Evolutionary conservation across 2,888 invertebrate genomes (phyloP).

Genomic region (Apocheima hispidaria): DNA sequence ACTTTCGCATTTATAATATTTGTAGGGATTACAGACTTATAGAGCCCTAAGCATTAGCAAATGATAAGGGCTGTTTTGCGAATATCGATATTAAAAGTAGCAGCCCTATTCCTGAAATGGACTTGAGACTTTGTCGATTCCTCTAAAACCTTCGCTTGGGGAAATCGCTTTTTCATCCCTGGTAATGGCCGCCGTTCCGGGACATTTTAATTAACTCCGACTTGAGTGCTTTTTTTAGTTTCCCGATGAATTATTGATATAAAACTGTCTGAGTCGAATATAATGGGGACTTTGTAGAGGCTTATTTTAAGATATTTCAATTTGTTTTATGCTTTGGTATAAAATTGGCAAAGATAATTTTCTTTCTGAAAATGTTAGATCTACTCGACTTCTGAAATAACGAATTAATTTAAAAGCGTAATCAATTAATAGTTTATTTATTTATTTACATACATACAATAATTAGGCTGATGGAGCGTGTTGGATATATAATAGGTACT

Average conservation of each 20-base stretch:
- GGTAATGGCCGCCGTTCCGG: conserved; percentile 76
- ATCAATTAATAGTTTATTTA: too few species aligned
- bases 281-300: conserved; percentile 13
- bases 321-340: background rate
- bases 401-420: too few species aligned
- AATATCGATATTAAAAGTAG: conserved; percentile 12
- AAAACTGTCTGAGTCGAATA: conserved; percentile 30
- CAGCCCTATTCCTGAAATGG: conserved; percentile 66
- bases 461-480: too few species aligned
- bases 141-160: conserved; percentile 76
- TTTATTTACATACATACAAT: too few species aligned
- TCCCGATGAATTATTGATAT: conserved; percentile 71
- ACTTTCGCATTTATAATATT: too few species aligned
- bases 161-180: conserved; percentile 84
- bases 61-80: too few species aligned
- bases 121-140: conserved; percentile 72
- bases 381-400: too few species aligned
- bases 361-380: background rate
- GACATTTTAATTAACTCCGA: conserved; percentile 82
- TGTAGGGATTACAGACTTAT: too few species aligned
- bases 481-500: too few species aligned
- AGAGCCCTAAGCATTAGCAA: too few species aligned
- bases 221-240: conserved; percentile 63
- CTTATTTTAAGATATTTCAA: background rate
- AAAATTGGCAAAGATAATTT: background rate